Evolutionary conservation across 2,113 vertebrate species (phyloP).

Genomic region (Excalfactoria chinensis): DNA sequence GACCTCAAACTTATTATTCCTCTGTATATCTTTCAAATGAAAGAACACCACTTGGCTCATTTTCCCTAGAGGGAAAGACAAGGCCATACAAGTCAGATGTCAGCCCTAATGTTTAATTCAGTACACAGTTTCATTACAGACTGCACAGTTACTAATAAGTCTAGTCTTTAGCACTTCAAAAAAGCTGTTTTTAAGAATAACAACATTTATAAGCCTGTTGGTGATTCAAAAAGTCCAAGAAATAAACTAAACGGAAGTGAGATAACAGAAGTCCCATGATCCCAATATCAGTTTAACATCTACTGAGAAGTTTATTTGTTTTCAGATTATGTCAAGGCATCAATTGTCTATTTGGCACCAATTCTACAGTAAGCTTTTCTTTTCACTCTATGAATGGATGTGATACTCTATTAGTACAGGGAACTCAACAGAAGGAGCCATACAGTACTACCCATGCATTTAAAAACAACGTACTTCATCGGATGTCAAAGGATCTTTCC

Average conservation of each 20-base stretch:
- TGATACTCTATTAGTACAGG: conserved; percentile 19
- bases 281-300: conserved; percentile 17
- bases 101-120: background rate
- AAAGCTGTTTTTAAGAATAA: background rate
- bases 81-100: background rate
- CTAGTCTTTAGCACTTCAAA: background rate
- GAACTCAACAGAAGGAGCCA: background rate
- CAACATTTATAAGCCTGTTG: background rate
- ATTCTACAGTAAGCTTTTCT: background rate
- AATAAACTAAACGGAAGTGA: conserved; percentile 4
- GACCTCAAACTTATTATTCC: background rate
- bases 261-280: background rate
- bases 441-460: background rate
- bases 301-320: conserved; percentile 18
- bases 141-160: background rate
- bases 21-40: background rate
- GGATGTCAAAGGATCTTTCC: conserved; percentile 24
- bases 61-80: background rate
- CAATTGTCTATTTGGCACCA: conserved; percentile 37
- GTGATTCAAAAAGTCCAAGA: background rate
- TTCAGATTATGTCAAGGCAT: background rate
- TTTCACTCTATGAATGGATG: conserved; percentile 9
- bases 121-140: background rate
- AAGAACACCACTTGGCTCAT: background rate
- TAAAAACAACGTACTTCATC: background rate